Percentiles rank a stretch among this genome's conserved stretches.
phyloP scores from a whole-genome alignment of 2,888 invertebrate genomes.

The Papilio protenor region DNA sequence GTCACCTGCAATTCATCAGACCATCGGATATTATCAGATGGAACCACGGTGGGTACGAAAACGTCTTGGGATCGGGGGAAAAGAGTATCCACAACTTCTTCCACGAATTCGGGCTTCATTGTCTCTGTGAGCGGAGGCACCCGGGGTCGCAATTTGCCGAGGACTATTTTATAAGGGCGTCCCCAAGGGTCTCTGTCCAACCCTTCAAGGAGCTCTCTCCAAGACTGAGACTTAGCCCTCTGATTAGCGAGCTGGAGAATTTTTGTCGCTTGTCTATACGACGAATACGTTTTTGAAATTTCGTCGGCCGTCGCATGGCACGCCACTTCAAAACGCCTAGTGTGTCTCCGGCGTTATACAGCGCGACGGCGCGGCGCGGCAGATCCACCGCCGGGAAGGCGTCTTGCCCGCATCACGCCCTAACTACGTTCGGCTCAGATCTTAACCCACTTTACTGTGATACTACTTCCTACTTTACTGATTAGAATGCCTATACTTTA shows the following conservation, averaged over 20 bases:
- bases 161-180: conserved; percentile 42
- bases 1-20: too few species aligned
- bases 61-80: not conserved
- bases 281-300: conserved; percentile 4
- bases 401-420: conserved; percentile 56
- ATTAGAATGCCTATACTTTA: conserved; percentile 53
- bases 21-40: not conserved
- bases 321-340: not conserved
- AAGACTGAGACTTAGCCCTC: conserved; percentile 30
- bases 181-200: conserved; percentile 44
- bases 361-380: not conserved
- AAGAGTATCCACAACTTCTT: not conserved
- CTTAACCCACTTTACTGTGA: conserved; percentile 56
- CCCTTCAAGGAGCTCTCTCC: conserved; percentile 35
- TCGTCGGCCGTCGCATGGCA: conserved; percentile 3
- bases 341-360: not conserved
- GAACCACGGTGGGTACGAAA: not conserved
- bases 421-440: conserved; percentile 62
- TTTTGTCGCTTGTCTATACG: conserved; percentile 9
- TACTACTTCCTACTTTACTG: conserved; percentile 61
- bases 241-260: conserved; percentile 36
- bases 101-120: not conserved
- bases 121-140: conserved; percentile 44
- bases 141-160: conserved; percentile 44
- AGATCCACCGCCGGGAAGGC: conserved; percentile 63